phyloP scores from a whole-genome alignment of 1,140 invertebrate genomes.

The Dinoponera quadriceps region DNA sequence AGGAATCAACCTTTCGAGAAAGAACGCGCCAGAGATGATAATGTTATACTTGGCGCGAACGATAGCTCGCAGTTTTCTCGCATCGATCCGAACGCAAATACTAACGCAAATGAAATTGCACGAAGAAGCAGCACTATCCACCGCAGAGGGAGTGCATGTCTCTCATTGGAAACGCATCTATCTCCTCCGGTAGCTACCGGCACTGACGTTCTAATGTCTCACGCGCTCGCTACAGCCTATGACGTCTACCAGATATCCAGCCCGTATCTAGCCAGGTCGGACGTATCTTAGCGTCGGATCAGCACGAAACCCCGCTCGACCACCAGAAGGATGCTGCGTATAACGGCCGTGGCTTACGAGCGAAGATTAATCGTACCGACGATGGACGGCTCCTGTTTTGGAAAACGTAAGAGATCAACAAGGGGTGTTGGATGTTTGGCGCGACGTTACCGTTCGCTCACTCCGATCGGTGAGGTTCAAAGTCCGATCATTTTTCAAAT shows the following conservation, averaged over 20 bases:
- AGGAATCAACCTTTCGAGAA: no score
- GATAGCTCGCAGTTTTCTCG: background rate
- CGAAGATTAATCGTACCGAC: conserved; percentile 79
- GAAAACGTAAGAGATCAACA: conserved; percentile 64
- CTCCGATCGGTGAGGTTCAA: conserved; percentile 20
- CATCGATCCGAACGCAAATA: background rate
- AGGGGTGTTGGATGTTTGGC: conserved; percentile 57
- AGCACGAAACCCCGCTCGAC: conserved; percentile 73
- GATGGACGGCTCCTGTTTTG: conserved; percentile 78
- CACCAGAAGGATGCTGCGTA: conserved; percentile 75
- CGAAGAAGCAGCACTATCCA: background rate
- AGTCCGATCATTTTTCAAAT: conserved; percentile 22
- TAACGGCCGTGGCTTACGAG: conserved; percentile 73
- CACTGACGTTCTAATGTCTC: conserved; percentile 67
- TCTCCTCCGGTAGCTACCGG: conserved; percentile 62
- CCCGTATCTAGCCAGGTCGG: conserved; percentile 68
- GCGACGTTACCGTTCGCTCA: conserved; percentile 7
- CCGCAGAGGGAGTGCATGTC: background rate
- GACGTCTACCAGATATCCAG: conserved; percentile 73
- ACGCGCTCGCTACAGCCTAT: conserved; percentile 67
- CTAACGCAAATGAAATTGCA: conserved; percentile 18
- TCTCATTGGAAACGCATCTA: conserved; percentile 49
- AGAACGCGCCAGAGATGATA: no score
- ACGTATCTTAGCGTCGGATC: conserved; percentile 80
- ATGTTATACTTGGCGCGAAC: background rate